Evolutionary conservation across 2,888 invertebrate genomes (phyloP).

Genomic region (Rhagophthalmus giganteus): DNA sequence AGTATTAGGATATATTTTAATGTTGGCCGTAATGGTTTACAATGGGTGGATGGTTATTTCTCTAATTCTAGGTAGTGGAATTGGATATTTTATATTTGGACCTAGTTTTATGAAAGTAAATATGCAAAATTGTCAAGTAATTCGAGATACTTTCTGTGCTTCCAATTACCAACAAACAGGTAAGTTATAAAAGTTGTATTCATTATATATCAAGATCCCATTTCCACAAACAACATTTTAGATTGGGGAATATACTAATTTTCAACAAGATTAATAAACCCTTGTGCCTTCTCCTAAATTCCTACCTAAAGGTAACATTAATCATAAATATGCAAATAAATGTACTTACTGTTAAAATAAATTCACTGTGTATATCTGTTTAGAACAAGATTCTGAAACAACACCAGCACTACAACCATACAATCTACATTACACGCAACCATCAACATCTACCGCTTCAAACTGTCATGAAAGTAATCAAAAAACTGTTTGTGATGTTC

Average conservation of each 20-base stretch:
- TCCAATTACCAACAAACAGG: constrained; percentile 56
- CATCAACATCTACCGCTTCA: too few relatives aligned
- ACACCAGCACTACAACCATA: too few relatives aligned
- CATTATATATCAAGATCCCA: background rate
- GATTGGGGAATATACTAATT: background rate
- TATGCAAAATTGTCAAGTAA: constrained; percentile 56
- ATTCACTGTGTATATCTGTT: too few relatives aligned
- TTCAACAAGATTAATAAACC: too few relatives aligned
- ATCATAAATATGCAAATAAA: too few relatives aligned
- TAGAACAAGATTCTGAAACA: too few relatives aligned
- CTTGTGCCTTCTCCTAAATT: too few relatives aligned
- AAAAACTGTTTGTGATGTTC: too few relatives aligned
- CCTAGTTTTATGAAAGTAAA: constrained; percentile 59
- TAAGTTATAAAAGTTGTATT: constrained; percentile 43
- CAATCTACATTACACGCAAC: too few relatives aligned
- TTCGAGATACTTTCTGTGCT: constrained; percentile 54
- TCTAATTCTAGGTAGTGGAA: constrained; percentile 64
- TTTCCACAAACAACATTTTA: background rate
- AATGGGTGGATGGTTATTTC: constrained; percentile 69
- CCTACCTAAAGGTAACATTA: too few relatives aligned
- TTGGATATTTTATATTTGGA: constrained; percentile 64
- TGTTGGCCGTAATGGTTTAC: constrained; percentile 75
- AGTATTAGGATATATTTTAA: constrained; percentile 68
- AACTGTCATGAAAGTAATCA: too few relatives aligned
- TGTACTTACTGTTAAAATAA: too few relatives aligned